phyloP scores from a whole-genome alignment of 2,113 vertebrate species.

The Xenus cinereus region DNA sequence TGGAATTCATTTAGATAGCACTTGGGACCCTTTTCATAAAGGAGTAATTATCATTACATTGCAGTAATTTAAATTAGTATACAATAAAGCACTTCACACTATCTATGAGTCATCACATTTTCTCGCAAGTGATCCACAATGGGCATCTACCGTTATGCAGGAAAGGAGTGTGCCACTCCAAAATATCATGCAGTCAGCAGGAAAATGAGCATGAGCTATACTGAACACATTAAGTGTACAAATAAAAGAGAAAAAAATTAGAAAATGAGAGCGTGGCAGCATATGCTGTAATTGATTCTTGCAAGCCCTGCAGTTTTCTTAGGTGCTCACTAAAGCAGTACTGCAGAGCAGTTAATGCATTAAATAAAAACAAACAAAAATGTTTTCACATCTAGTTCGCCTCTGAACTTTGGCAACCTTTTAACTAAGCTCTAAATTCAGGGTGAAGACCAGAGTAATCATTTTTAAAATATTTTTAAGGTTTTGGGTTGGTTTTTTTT shows the following conservation, averaged over 20 bases:
- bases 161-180: not conserved
- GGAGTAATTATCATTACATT: conserved; percentile 20
- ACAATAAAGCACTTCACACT: not conserved
- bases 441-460: not conserved
- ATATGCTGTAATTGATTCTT: not conserved
- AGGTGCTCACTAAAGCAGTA: not conserved
- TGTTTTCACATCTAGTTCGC: not conserved
- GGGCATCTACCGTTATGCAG: not conserved
- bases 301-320: conserved; percentile 21
- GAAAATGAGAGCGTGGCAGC: not conserved
- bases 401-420: not conserved
- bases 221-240: not conserved
- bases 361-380: not conserved
- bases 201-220: not conserved
- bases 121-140: not conserved
- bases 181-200: conserved; percentile 34
- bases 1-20: conserved; percentile 14
- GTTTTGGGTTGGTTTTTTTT: not conserved
- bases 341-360: not conserved
- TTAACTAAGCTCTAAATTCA: not conserved
- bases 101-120: conserved; percentile 32
- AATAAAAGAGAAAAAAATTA: not conserved
- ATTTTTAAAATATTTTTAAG: not conserved
- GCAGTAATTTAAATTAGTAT: conserved; percentile 32
- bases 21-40: conserved; percentile 1